A percentile compares a stretch with the other conserved stretches of the same genome.
These are phyloP conservation scores for Dysmachus trigonus DNA, from an alignment of 2,888 invertebrate genomes.

Conservation along the genomic window DNA sequence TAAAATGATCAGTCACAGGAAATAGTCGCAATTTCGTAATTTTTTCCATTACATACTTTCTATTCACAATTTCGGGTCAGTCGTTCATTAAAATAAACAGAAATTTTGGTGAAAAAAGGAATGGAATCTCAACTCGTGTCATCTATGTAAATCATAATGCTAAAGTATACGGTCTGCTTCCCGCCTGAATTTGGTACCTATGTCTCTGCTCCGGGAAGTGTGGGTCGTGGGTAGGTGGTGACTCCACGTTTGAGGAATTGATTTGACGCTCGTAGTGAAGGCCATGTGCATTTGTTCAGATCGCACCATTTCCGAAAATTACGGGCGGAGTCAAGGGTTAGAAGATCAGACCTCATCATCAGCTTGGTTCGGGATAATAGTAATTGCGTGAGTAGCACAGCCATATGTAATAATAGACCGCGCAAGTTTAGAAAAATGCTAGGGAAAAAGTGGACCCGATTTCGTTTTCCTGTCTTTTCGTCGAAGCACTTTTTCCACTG, in stretches of 20 bases:
- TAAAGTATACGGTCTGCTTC: background rate
- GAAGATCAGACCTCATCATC: background rate
- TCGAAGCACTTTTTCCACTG: too few species aligned
- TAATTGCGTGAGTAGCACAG: background rate
- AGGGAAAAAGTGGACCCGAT: too few species aligned
- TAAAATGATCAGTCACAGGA: constrained; percentile 15
- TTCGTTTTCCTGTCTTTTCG: too few species aligned
- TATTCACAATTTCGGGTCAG: background rate
- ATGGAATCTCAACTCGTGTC: background rate
- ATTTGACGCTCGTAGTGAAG: background rate
- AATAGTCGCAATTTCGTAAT: background rate
- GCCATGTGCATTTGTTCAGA: background rate
- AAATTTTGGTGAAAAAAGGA: background rate
- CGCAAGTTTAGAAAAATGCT: too few species aligned
- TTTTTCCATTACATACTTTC: background rate
- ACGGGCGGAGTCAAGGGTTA: constrained; percentile 8
- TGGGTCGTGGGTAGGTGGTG: background rate
- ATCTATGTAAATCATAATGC: background rate
- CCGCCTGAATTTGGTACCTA: background rate
- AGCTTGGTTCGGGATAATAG: background rate
- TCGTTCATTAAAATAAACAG: background rate
- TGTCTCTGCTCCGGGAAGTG: background rate
- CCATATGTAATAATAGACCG: too few species aligned
- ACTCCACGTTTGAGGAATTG: background rate
- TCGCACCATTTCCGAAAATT: background rate